Conservation (phyloP, 1,140 invertebrate genomes). For the Anadara kagoshimensis region DNA sequence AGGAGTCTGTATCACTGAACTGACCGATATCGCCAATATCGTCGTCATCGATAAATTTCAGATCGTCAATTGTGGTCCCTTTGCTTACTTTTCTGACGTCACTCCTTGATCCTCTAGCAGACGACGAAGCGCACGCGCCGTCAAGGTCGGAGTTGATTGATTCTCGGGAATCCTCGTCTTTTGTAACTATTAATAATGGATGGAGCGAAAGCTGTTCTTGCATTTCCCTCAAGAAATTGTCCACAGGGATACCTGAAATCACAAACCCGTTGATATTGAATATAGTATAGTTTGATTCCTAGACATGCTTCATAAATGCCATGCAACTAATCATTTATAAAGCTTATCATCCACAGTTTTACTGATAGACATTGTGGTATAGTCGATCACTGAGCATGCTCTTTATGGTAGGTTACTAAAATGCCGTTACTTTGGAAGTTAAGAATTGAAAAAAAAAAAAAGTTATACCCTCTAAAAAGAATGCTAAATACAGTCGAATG, state of each 20-base stretch:
- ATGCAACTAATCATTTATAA: too few species aligned
- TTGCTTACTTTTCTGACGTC: conserved; percentile 9
- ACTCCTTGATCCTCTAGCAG: neutral
- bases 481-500: too few species aligned
- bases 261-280: too few species aligned
- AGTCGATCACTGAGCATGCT: too few species aligned
- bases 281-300: too few species aligned
- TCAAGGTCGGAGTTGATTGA: neutral
- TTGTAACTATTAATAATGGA: conserved; percentile 14
- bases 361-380: too few species aligned
- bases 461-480: too few species aligned
- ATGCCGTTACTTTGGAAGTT: too few species aligned
- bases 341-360: too few species aligned
- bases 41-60: conserved; percentile 41
- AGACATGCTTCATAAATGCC: too few species aligned
- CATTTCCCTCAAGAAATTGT: conserved; percentile 33
- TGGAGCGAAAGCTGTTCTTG: conserved; percentile 28
- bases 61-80: conserved; percentile 21
- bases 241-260: conserved; percentile 32
- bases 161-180: conserved; percentile 1
- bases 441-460: too few species aligned
- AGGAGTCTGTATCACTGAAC: conserved; percentile 36
- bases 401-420: too few species aligned
- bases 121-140: neutral
- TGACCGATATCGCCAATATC: conserved; percentile 17